Percentiles rank a stretch among this genome's conserved stretches.
Evolutionary conservation across 2,797 vertebrate species (phyloP).

Genomic region (Heliangelus exortis): DNA sequence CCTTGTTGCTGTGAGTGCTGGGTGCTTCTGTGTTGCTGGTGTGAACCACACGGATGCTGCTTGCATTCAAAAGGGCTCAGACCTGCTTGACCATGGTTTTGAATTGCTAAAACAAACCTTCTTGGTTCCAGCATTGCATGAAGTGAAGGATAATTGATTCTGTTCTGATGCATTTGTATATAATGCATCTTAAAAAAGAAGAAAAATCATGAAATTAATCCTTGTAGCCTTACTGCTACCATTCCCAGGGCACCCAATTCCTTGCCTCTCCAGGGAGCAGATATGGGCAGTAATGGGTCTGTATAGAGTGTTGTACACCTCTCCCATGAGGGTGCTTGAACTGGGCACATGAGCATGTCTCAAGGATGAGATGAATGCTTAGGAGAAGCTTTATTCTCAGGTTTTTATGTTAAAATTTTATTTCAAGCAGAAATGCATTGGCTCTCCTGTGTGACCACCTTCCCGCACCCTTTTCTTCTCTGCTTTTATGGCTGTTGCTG

Average conservation of each 20-base stretch:
- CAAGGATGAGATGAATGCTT: background rate
- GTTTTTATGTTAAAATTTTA: background rate
- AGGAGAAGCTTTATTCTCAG: background rate
- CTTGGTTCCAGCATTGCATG: background rate
- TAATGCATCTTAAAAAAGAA: background rate
- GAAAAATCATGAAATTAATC: background rate
- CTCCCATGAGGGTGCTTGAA: background rate
- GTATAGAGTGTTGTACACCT: background rate
- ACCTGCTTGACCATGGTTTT: background rate
- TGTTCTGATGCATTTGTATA: background rate
- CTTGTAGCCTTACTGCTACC: background rate
- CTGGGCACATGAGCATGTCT: accelerated
- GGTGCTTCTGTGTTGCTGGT: background rate
- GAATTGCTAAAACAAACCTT: background rate
- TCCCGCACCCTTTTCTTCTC: background rate
- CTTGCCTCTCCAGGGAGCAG: background rate
- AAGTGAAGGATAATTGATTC: background rate
- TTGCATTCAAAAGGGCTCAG: background rate
- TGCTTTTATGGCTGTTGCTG: background rate
- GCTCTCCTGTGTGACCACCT: background rate
- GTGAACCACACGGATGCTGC: background rate
- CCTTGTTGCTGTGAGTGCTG: background rate
- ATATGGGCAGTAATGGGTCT: background rate
- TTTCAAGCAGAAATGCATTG: background rate
- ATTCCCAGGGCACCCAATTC: background rate